Evolutionary conservation across 2,113 vertebrate genomes (phyloP), one percentile per base, ranked within the genome.

Genomic region (Ailuropoda melanoleuca): DNA sequence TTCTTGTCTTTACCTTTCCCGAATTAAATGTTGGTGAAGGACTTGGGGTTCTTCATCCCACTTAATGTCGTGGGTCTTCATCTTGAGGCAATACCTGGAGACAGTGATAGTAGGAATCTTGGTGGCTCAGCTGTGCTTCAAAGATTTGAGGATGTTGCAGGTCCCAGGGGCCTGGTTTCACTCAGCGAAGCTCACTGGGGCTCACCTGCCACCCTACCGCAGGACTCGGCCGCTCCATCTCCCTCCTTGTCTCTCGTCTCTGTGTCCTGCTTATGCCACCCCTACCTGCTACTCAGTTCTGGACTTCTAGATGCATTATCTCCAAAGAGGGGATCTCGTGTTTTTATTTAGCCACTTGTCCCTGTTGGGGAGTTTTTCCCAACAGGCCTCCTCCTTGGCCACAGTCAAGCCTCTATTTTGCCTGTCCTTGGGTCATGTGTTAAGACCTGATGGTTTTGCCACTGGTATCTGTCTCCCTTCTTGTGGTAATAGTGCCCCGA

Each of bases 121-220:
- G 60, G 60, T 68, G 21, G 34, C 56, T 78, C 43, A 31, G 70
- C 34, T 58, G 50, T 21, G 23, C 29, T 2, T 31, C 72, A 17
- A 2, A 68, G 17, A 55, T 23, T 18, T 4, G 53, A 94, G 62
- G n/a, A 10, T 9, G 34, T 15, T 31, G 19, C 39, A 43, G 24
- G 39, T 37, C 60, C 58, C 70, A 50, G 50, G 21, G 21, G 43
- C 53, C 66, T 21, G n/a, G 48, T 50, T 75, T 13, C 18, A 6
- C 39, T 72, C 48, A 0, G 74, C 15, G 43, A 6, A 43, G 6
- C n/a, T 1, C 6, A 0, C 11, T 6, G 0, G 23, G 19, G 18
- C 34, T 48, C 23, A 14, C 14, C 4, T 89, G 56, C 88, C 23
- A 4, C 29, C 43, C 48, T 29, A 8, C 56, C 2, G 0, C 0